phyloP scores from a whole-genome alignment of 2,797 vertebrate species.

The Sebastes minor region DNA sequence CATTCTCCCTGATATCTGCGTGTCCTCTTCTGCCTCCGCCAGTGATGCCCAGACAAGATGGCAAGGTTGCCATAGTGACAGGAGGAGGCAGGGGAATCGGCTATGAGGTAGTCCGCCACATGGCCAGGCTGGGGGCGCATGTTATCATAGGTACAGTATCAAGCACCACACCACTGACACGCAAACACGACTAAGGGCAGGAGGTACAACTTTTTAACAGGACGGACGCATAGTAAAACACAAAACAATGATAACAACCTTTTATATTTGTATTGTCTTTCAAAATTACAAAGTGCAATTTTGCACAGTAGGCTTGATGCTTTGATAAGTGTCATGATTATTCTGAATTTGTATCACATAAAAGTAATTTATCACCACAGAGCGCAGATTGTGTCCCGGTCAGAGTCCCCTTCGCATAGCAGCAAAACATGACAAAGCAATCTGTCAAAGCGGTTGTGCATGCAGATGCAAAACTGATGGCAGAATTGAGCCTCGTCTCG shows the following conservation, averaged over 20 bases:
- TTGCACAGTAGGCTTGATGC: not conserved
- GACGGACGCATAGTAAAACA: not conserved
- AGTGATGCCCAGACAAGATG: slow-evolving; percentile 88
- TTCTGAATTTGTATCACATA: not conserved
- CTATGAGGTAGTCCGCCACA: slow-evolving; percentile 84
- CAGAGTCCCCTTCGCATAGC: not conserved
- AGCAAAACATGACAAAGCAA: not conserved
- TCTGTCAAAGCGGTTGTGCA: not conserved
- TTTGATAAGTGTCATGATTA: not conserved
- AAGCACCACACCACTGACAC: slow-evolving; percentile 32
- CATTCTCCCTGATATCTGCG: slow-evolving; percentile 64
- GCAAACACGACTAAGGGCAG: not conserved
- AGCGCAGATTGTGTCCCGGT: not conserved
- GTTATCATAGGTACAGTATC: slow-evolving; percentile 90
- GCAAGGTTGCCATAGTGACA: slow-evolving; percentile 92
- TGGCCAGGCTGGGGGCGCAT: slow-evolving; percentile 87
- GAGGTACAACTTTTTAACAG: not conserved
- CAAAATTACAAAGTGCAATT: not conserved
- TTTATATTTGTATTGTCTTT: not conserved
- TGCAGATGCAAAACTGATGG: slow-evolving; percentile 14
- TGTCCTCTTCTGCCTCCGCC: slow-evolving; percentile 71
- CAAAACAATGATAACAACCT: not conserved
- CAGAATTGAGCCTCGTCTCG: slow-evolving; percentile 5
- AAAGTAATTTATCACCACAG: not conserved
- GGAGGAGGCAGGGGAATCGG: slow-evolving; percentile 90